These are phyloP conservation scores for Theocolax elegans DNA, from an alignment of 1,140 invertebrate species.

Conservation along the genomic window DNA sequence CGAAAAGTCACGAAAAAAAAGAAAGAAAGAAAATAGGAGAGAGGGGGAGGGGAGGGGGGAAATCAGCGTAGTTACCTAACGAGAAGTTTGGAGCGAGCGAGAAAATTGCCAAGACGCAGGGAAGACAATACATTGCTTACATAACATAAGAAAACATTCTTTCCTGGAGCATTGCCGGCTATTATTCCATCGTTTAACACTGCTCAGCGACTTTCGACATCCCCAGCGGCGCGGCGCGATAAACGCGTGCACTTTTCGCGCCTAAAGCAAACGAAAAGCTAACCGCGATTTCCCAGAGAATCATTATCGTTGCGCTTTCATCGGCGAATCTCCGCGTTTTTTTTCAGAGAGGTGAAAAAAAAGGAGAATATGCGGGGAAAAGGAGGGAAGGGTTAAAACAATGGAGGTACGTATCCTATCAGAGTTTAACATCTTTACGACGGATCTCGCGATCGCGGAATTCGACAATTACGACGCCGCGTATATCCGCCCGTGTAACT, in stretches of 20 bases:
- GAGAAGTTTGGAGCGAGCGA: background rate
- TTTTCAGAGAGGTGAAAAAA: background rate
- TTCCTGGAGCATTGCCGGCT: background rate
- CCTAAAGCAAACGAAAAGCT: background rate
- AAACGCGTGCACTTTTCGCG: background rate
- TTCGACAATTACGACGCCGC: constrained; percentile 11
- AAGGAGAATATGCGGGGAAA: background rate
- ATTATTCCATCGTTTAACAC: background rate
- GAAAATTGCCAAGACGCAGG: background rate
- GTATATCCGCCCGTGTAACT: background rate
- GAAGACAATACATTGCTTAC: background rate
- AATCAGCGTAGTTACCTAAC: background rate
- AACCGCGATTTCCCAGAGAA: constrained; percentile 20
- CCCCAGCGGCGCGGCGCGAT: background rate
- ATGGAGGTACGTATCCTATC: background rate
- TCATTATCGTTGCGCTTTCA: constrained; percentile 31
- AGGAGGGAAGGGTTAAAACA: background rate
- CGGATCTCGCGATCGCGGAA: constrained; percentile 23
- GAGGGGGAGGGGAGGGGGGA: background rate
- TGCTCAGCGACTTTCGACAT: constrained; percentile 14
- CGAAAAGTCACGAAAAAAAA: background rate
- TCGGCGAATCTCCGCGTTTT: constrained; percentile 15
- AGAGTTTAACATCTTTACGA: constrained; percentile 26
- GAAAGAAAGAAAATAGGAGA: background rate
- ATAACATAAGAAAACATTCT: background rate